phyloP scores from a whole-genome alignment of 2,113 vertebrate genomes.

The Pavo muticus region DNA sequence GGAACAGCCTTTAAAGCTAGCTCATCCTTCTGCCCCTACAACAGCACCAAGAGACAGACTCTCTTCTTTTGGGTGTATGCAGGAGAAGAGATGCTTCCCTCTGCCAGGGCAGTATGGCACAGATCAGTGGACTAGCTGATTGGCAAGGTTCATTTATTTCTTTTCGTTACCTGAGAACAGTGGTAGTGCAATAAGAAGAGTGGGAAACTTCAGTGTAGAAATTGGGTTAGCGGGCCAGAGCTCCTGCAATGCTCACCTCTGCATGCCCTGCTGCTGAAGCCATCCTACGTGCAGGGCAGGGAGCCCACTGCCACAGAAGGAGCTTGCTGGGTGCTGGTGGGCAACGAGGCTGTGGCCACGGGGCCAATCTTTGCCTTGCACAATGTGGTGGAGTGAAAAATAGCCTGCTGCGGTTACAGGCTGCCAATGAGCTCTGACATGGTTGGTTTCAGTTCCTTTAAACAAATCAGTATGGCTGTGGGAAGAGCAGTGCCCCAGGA shows the following conservation, averaged over 20 bases:
- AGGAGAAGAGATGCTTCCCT: background rate
- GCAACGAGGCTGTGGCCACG: background rate
- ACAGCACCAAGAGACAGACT: background rate
- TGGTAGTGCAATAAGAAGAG: background rate
- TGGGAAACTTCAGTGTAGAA: background rate
- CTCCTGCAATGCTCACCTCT: background rate
- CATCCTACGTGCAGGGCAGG: background rate
- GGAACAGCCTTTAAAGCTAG: background rate
- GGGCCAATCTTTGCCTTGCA: background rate
- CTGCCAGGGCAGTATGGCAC: background rate
- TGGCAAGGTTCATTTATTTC: accelerated
- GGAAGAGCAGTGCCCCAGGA: background rate
- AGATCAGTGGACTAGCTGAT: background rate
- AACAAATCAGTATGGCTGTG: background rate
- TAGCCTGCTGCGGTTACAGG: background rate
- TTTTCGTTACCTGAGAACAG: background rate
- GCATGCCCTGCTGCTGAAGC: background rate
- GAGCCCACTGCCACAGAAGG: background rate
- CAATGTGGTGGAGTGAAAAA: background rate
- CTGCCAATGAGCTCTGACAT: accelerated
- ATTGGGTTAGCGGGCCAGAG: accelerated
- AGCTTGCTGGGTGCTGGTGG: background rate
- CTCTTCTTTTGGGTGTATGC: background rate
- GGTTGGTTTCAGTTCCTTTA: constrained; percentile 21
- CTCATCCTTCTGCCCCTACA: background rate